phyloP scores from a whole-genome alignment of 2,113 vertebrate genomes.

The Prinia subflava region DNA sequence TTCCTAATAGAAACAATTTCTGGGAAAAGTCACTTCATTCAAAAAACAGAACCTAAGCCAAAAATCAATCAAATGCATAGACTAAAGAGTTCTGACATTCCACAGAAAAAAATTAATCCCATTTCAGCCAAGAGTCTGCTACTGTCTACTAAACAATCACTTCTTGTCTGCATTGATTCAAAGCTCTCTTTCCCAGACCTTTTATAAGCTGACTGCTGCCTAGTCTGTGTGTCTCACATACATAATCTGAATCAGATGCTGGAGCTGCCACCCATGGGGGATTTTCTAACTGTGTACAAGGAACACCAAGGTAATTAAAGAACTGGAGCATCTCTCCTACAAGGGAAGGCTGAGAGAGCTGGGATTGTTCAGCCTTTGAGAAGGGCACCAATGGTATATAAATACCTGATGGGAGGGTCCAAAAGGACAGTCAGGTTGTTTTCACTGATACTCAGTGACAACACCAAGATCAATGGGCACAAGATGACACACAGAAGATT shows the following conservation, averaged over 20 bases:
- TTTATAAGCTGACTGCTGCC: not conserved
- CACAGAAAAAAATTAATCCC: not conserved
- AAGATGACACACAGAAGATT: not conserved
- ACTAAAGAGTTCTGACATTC: not conserved
- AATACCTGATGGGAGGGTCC: not conserved
- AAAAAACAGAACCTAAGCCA: not conserved
- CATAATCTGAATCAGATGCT: not conserved
- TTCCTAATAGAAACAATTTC: not conserved
- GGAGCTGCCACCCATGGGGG: not conserved
- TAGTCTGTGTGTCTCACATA: not conserved
- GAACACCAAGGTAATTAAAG: not conserved
- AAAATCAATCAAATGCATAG: not conserved
- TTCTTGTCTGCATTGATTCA: not conserved
- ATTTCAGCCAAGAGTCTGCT: not conserved
- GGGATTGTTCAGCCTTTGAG: not conserved
- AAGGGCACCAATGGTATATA: not conserved
- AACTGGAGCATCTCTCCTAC: not conserved
- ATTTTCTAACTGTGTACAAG: not conserved
- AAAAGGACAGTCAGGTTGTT: not conserved
- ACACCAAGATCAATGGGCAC: not conserved
- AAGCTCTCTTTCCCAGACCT: not conserved
- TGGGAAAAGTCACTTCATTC: not conserved
- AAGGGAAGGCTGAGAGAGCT: not conserved
- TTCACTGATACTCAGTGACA: not conserved
- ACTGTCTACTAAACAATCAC: not conserved